Evolutionary conservation across 1,140 invertebrate genomes (phyloP), one percentile per base, ranked within the genome.

Genomic region (Orchestia grillus): DNA sequence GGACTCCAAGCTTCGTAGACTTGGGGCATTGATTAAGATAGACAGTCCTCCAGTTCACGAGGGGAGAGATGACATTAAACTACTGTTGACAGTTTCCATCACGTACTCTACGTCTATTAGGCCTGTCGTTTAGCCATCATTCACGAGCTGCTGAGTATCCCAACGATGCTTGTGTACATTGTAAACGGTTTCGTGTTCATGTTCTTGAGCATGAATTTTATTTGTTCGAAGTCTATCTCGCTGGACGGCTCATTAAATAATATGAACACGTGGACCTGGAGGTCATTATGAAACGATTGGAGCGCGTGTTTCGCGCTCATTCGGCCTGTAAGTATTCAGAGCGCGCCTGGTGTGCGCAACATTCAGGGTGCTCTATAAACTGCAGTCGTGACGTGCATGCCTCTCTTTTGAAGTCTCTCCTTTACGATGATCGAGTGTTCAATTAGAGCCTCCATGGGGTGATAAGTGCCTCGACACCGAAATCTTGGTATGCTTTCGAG

Each of bases 341-440:
- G 88, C 23, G 4, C 88, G 88, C 88, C 88, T 44, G 88, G 15
- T 44, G n/a, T 90, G n/a, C 88, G 41, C 88, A 90, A 42, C 88
- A 90, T 42, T 44, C n/a, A 43, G 43, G 88, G n/a, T 42, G 88
- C 43, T 90, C 88, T 90, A 44, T 90, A 90, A 90, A 90, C 43
- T 41, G 43, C 88, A 42, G n/a, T 90, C 88, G 88, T 42, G 88
- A 90, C 43, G 43, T 4, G 88, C 88, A 90, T 90, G 43, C 88
- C 43, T 90, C 88, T 41, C 88, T 90, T 90, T 90, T 90, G n/a
- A 28, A 42, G 88, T 77, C 62, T 77, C 62, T 77, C 62, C 62
- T 77, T 77, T 90, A 90, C n/a, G 43, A 90, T 77, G 88, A 42
- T 90, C n/a, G 88, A 90, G 88, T 90, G 88, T 90, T 90, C 42